These are phyloP conservation scores for Euclidia mi DNA, from an alignment of 2,888 invertebrate species.

Conservation along the genomic window DNA sequence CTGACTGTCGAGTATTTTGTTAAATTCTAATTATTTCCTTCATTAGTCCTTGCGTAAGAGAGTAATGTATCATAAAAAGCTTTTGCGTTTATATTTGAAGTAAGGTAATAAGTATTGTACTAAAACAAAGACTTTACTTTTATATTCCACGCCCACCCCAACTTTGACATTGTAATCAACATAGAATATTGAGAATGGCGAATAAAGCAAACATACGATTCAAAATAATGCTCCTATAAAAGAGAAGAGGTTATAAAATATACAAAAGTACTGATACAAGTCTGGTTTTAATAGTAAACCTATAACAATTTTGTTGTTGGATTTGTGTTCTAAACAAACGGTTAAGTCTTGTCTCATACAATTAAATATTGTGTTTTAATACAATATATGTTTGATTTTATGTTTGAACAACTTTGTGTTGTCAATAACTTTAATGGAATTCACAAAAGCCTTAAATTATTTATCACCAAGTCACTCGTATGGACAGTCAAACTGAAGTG, in stretches of 20 bases:
- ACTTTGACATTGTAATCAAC: not conserved
- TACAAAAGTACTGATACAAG: not conserved
- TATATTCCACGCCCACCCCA: not conserved
- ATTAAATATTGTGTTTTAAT: slow-evolving; percentile 1
- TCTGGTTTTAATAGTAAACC: slow-evolving; percentile 5
- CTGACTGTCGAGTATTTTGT: too few species aligned
- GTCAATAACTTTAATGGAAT: too few species aligned
- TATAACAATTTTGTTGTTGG: not conserved
- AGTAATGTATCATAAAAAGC: too few species aligned
- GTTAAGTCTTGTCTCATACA: not conserved
- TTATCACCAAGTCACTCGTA: too few species aligned
- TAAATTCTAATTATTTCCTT: too few species aligned
- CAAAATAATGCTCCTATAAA: slow-evolving; percentile 3
- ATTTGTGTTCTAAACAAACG: not conserved
- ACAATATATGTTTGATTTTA: too few species aligned
- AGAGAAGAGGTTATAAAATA: not conserved
- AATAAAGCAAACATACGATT: slow-evolving; percentile 5
- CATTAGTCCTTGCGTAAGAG: too few species aligned
- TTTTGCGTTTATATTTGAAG: too few species aligned
- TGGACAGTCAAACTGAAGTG: too few species aligned
- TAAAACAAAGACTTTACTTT: not conserved
- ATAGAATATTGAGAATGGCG: slow-evolving; percentile 4
- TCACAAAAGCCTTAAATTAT: too few species aligned
- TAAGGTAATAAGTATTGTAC: not conserved
- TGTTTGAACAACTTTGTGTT: too few species aligned